Conservation (phyloP, 2,797 vertebrate genomes). For the Acanthurus leucopareius region DNA sequence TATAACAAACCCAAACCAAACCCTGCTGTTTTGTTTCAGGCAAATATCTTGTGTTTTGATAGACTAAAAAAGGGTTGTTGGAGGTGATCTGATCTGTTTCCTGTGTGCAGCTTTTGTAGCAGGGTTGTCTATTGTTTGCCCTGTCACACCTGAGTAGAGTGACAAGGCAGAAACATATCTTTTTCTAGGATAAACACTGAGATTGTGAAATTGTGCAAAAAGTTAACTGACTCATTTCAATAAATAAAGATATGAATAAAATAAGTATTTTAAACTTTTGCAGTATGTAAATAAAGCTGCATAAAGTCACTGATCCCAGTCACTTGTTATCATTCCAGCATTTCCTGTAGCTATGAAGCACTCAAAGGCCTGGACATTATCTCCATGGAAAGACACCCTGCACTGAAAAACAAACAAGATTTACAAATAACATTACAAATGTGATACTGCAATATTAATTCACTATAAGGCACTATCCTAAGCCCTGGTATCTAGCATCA, state of each 20-base stretch:
- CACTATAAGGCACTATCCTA: not conserved
- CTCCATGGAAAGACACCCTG: not conserved
- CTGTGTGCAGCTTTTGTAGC: constrained; percentile 36
- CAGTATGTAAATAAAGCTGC: constrained; percentile 20
- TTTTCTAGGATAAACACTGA: not conserved
- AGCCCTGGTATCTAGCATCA: not conserved
- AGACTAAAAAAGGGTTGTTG: constrained; percentile 23
- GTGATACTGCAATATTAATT: not conserved
- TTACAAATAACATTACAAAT: constrained; percentile 1
- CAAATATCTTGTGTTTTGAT: constrained; percentile 34
- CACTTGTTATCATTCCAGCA: constrained; percentile 1
- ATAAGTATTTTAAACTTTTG: constrained; percentile 15
- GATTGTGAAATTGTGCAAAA: not conserved
- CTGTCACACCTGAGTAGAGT: constrained; percentile 43
- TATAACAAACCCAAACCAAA: constrained; percentile 61
- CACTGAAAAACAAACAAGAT: constrained; percentile 17
- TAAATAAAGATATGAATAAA: not conserved
- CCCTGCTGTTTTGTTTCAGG: constrained; percentile 52
- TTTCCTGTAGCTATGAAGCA: constrained; percentile 13
- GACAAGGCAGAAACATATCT: not conserved
- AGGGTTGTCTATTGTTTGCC: constrained; percentile 45
- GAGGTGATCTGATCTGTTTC: constrained; percentile 46
- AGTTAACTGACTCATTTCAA: not conserved
- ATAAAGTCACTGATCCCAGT: constrained; percentile 6
- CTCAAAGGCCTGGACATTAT: not conserved